phyloP scores from a whole-genome alignment of 2,113 vertebrate species.

The Muscicapa adusta region DNA sequence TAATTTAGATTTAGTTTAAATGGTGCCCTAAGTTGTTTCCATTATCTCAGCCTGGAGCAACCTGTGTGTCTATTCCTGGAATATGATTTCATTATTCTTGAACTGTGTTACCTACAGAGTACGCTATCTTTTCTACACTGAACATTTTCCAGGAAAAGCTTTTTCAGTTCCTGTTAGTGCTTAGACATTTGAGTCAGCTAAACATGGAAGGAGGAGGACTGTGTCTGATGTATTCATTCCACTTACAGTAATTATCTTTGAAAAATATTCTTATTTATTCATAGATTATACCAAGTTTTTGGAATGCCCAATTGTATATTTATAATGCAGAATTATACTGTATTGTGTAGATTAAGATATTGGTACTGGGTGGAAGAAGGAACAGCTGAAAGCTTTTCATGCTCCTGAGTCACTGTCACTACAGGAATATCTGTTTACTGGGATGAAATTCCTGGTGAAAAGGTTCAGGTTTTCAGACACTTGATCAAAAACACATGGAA shows the following conservation, averaged over 20 bases:
- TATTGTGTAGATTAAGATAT: background rate
- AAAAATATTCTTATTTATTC: background rate
- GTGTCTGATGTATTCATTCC: background rate
- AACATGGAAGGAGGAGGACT: background rate
- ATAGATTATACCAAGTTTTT: background rate
- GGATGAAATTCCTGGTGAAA: background rate
- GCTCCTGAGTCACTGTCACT: background rate
- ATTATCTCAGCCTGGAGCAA: slow-evolving; percentile 7
- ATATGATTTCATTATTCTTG: slow-evolving; percentile 9
- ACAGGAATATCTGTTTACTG: background rate
- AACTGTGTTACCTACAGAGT: background rate
- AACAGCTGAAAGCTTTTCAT: background rate
- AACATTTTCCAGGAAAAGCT: background rate
- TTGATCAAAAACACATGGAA: background rate
- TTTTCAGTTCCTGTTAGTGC: background rate
- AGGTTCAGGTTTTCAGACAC: background rate
- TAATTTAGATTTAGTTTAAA: slow-evolving; percentile 36
- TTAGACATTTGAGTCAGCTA: background rate
- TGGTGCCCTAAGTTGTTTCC: background rate
- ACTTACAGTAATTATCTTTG: background rate
- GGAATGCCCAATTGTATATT: background rate
- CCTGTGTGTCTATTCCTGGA: slow-evolving; percentile 11
- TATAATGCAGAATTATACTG: background rate
- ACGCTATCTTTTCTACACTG: background rate
- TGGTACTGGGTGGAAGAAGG: background rate